Evolutionary conservation across 2,888 invertebrate genomes (phyloP).

Genomic region (Amblyteles armatorius): DNA sequence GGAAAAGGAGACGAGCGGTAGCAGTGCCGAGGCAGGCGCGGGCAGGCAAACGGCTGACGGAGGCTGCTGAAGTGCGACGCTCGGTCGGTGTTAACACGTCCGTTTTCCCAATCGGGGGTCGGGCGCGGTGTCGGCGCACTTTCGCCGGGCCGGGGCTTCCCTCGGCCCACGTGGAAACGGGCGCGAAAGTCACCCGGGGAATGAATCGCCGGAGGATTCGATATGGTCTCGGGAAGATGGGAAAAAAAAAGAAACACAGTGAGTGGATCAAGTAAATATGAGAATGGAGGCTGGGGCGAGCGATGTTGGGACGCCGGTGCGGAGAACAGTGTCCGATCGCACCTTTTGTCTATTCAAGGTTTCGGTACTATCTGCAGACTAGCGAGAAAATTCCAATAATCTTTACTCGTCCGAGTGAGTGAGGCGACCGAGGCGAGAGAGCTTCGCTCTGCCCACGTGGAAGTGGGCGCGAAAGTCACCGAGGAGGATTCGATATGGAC

Average conservation of each 20-base stretch:
- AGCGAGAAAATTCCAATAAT: background rate
- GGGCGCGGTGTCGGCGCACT: constrained; percentile 7
- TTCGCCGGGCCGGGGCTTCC: background rate
- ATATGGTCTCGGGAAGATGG: background rate
- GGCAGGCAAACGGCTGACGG: constrained; percentile 71
- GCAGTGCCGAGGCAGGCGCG: constrained; percentile 66
- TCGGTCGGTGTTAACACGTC: constrained; percentile 43
- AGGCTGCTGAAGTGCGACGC: constrained; percentile 63
- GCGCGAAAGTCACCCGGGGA: background rate
- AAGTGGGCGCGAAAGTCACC: background rate
- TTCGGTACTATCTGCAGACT: background rate
- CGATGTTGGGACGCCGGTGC: background rate
- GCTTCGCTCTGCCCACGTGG: background rate
- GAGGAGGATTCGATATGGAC: background rate
- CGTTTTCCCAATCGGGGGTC: constrained; percentile 46
- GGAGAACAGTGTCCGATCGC: background rate
- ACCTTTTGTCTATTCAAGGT: background rate
- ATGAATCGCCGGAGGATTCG: background rate
- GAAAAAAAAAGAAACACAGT: too few species aligned
- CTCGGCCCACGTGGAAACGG: constrained; percentile 2
- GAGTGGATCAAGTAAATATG: too few species aligned
- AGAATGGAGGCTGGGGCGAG: background rate
- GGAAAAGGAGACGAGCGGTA: constrained; percentile 73
- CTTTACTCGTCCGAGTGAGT: background rate
- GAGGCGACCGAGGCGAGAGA: background rate